These are phyloP conservation scores for Iguana delicatissima DNA, from an alignment of 2,797 vertebrate genomes.

Conservation along the genomic window DNA sequence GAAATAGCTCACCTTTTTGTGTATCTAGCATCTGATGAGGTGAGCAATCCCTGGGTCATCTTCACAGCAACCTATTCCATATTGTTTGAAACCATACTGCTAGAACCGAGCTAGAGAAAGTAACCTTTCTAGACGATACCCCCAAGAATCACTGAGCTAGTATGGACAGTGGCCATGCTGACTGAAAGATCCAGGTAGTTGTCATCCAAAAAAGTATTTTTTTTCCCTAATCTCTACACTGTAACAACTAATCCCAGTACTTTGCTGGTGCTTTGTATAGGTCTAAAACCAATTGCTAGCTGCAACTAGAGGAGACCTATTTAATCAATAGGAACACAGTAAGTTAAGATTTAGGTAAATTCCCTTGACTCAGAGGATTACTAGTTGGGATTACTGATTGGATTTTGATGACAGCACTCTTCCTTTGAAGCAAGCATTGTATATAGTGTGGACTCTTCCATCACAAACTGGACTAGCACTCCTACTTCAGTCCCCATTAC, in stretches of 20 bases:
- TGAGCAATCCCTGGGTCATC: constrained; percentile 68
- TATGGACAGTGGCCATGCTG: neutral
- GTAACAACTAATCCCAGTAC: neutral
- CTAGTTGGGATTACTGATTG: too few species aligned
- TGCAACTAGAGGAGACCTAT: too few species aligned
- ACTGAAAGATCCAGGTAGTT: neutral
- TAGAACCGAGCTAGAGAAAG: neutral
- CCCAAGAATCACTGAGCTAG: neutral
- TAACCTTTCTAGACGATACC: neutral
- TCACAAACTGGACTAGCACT: neutral
- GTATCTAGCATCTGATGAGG: constrained; percentile 96
- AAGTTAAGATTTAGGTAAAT: too few species aligned
- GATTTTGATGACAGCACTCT: too few species aligned
- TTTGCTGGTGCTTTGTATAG: neutral
- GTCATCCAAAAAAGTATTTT: neutral
- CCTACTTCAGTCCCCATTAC: neutral
- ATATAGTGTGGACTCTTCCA: too few species aligned
- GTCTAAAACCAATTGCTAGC: too few species aligned
- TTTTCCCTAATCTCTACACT: neutral
- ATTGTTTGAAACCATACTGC: neutral
- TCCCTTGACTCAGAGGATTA: too few species aligned
- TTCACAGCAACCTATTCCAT: neutral
- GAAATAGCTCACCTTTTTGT: constrained; percentile 94
- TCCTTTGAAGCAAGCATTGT: neutral
- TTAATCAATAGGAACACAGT: too few species aligned